Percentiles rank a stretch among this genome's conserved stretches.
These are phyloP conservation scores for Turdus rufiventris DNA, from an alignment of 2,113 vertebrate genomes.

Conservation along the genomic window DNA sequence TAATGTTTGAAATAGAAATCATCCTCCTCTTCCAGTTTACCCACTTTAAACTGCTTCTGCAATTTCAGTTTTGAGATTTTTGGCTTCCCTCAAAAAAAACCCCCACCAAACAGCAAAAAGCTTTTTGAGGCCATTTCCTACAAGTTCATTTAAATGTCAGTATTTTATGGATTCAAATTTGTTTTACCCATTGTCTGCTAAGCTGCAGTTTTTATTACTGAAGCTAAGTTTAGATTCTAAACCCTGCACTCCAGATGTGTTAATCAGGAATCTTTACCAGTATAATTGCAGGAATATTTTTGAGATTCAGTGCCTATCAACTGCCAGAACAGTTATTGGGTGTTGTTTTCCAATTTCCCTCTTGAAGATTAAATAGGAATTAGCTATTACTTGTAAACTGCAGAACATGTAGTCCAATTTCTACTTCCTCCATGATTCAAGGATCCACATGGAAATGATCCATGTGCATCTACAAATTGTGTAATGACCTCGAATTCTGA, in stretches of 20 bases:
- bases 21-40: not conserved
- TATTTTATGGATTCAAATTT: not conserved
- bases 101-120: not conserved
- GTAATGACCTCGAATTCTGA: not conserved
- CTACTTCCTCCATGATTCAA: not conserved
- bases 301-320: not conserved
- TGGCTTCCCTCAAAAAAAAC: not conserved
- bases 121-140: not conserved
- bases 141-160: not conserved
- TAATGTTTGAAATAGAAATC: not conserved
- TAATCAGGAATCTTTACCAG: conserved; percentile 36
- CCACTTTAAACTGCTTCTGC: not conserved
- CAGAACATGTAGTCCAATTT: not conserved
- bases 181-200: not conserved
- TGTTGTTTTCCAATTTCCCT: not conserved
- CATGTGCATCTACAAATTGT: not conserved
- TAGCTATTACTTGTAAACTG: not conserved
- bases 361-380: not conserved
- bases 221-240: conserved; percentile 23
- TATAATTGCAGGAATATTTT: conserved; percentile 41
- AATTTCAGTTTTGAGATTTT: not conserved
- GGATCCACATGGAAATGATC: not conserved
- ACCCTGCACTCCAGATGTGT: conserved; percentile 29
- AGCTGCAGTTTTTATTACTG: conserved; percentile 9
- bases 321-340: not conserved